phyloP scores from a whole-genome alignment of 2,113 vertebrate species.

The Mungos mungo region DNA sequence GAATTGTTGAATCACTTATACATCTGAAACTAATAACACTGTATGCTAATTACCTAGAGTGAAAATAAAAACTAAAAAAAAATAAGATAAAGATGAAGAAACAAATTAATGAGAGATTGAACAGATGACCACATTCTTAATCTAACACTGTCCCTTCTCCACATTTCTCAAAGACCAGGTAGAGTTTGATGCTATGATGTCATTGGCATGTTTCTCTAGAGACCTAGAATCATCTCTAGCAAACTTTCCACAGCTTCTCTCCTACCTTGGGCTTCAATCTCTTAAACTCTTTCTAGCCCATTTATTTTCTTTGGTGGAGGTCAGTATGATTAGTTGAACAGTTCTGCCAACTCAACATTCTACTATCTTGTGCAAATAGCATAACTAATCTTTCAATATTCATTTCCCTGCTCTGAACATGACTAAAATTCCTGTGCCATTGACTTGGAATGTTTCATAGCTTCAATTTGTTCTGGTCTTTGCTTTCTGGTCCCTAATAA shows the following conservation, averaged over 20 bases:
- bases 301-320: background rate
- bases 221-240: background rate
- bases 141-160: background rate
- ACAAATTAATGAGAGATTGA: background rate
- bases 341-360: background rate
- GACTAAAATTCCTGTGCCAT: background rate
- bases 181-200: background rate
- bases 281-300: background rate
- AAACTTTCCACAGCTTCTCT: background rate
- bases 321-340: background rate
- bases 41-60: background rate
- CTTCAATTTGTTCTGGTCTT: conserved; percentile 22
- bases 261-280: background rate
- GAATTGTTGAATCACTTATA: background rate
- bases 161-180: background rate
- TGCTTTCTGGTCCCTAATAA: conserved; percentile 3
- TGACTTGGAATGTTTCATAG: conserved; percentile 9
- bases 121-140: background rate
- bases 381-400: conserved; percentile 3
- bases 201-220: background rate
- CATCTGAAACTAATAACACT: background rate
- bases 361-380: background rate
- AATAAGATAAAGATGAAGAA: background rate
- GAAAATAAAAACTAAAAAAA: background rate
- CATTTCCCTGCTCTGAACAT: background rate